phyloP scores from a whole-genome alignment of 1,140 invertebrate genomes.

The Homalodisca vitripennis region DNA sequence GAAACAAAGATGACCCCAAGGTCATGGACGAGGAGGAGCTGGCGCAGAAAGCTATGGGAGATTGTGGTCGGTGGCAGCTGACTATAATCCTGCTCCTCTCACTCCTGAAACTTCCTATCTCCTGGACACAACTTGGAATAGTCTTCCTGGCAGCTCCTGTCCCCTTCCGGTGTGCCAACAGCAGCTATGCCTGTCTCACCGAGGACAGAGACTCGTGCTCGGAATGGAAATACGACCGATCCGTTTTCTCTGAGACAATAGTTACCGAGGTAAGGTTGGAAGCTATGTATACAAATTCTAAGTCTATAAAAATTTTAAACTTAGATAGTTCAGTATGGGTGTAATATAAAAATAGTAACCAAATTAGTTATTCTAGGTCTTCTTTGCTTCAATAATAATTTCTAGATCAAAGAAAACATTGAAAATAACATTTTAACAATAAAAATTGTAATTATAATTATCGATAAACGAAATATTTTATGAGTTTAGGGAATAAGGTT shows the following conservation, averaged over 20 bases:
- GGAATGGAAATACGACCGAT: constrained; percentile 59
- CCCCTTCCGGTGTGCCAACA: constrained; percentile 55
- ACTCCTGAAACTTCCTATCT: constrained; percentile 62
- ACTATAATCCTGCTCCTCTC: constrained; percentile 62
- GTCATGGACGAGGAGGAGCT: constrained; percentile 12
- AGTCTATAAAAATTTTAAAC: too few species aligned
- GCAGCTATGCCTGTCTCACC: constrained; percentile 24
- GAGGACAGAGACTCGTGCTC: constrained; percentile 49
- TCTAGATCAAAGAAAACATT: too few species aligned
- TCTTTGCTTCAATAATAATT: too few species aligned
- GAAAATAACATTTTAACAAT: too few species aligned
- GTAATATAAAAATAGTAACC: too few species aligned
- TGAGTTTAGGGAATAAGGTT: too few species aligned
- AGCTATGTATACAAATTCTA: too few species aligned
- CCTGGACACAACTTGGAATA: constrained; percentile 65
- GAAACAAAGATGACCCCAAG: background rate
- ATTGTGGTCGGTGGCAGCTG: constrained; percentile 59
- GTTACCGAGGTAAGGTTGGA: constrained; percentile 62
- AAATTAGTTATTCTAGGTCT: too few species aligned
- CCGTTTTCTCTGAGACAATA: constrained; percentile 67
- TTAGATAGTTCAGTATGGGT: too few species aligned
- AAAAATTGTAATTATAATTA: too few species aligned
- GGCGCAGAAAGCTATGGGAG: constrained; percentile 52
- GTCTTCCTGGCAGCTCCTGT: constrained; percentile 63
- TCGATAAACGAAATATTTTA: too few species aligned